Base-by-base conservation (phyloP, 2,888 invertebrate genomes). In the Perizoma affinitatum region DNA sequence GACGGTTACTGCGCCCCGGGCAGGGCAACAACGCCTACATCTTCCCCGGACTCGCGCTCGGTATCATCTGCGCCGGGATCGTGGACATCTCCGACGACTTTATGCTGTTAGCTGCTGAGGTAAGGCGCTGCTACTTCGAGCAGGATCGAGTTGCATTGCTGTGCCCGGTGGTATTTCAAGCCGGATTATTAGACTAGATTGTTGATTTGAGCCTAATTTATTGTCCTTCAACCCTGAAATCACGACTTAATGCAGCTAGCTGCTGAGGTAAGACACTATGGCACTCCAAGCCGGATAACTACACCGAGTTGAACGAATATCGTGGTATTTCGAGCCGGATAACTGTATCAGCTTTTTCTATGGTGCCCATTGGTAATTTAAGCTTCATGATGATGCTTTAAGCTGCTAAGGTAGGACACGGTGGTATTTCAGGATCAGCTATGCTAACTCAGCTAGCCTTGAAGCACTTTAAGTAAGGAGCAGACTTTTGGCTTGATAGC, bases 1-100 rank as follows among this genome's bases (percentile, higher is more conserved):
- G 97, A 0, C 95, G 96, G 82, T 95, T 95, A 6, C 96, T 94
- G 83, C 89, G 95, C 76, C 98, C 99, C 0, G 99, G 99, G 0
- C 99, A 99, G 89, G 99, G 99, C 62, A 99, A 99, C 92, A 99
- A 99, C 91, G 96, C 98, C 0, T 99, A 99, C 91, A 98, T 99
- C 86, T 98, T 98, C 94, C 99, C 99, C 11, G 99, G 99, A 4
- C 94, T 98, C 70, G 98, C 98, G 34, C 94, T 99, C 48, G 99
- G 97, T 66, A 95, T 96, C 58, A 95, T 99, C 71, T 95, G 96
- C 76, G 96, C 97, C 69, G 98, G 98, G 55, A 95, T 98, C 86
- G 93, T 96, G 73, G 97, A 96, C 78, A 97, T 99, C 81, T 95
- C 96, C 9, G 98, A 99, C 79, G 96, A 97, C 73, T 94, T 97